Conservation (phyloP, 2,888 invertebrate genomes). For the Lasioglossum lativentre region DNA sequence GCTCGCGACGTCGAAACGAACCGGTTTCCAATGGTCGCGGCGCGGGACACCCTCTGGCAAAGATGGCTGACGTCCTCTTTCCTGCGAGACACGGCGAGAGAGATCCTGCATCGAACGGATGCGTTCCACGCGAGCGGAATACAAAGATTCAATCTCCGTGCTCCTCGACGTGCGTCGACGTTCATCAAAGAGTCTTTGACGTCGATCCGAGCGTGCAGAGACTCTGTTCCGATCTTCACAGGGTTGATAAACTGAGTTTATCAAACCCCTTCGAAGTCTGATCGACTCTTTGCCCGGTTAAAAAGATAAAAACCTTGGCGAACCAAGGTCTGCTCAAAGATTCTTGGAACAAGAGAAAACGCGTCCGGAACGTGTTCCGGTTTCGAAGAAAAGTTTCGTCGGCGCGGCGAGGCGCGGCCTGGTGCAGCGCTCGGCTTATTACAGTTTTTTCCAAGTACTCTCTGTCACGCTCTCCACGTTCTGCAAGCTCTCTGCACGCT, state of each 20-base stretch:
- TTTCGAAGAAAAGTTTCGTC: neutral
- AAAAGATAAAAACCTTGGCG: neutral
- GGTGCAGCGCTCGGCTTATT: neutral
- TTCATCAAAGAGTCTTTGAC: neutral
- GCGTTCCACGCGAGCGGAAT: conserved; percentile 6
- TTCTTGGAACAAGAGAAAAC: neutral
- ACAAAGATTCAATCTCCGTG: conserved; percentile 9
- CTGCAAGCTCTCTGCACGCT: no score
- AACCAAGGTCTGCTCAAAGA: neutral
- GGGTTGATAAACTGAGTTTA: neutral
- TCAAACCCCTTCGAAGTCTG: neutral
- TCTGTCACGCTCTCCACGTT: neutral
- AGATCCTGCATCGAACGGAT: conserved; percentile 2
- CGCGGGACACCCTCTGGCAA: neutral
- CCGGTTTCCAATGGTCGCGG: neutral
- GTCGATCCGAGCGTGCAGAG: neutral
- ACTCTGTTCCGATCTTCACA: neutral
- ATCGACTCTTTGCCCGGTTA: neutral
- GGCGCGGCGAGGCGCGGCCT: neutral
- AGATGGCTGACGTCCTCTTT: conserved; percentile 30
- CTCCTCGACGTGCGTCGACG: conserved; percentile 17
- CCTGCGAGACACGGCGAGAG: conserved; percentile 31
- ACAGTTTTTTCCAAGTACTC: neutral
- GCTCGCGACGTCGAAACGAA: no score
- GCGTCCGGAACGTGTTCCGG: neutral